Evolutionary conservation across 2,113 vertebrate genomes (phyloP), one percentile per base, ranked within the genome.

Genomic region (Thinocorus orbignyianus): DNA sequence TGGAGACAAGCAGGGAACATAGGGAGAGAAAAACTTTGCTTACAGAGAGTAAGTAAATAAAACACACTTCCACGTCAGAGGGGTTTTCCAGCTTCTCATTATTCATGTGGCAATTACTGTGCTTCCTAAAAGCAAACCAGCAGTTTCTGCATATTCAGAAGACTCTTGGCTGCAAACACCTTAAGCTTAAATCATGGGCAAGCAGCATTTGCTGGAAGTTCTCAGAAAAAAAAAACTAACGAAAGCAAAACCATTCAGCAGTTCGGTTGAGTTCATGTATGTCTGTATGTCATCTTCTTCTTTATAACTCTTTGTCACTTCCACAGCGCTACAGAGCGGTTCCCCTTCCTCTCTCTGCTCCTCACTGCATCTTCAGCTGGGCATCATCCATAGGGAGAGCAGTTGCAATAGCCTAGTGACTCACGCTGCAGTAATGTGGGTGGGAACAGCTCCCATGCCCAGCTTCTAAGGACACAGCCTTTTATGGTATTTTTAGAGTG

Each of bases 401-500:
- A 48, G 72, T 81, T 86, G 68, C 76, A 78, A 88, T 7, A 76
- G 92, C 69, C 83, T 2, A 80, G 79, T 97, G 97, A 97, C 81
- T 97, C 97, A 97, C 17, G 77, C 94, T 35, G 85, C 76, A 97
- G 70, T 23, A 95, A 97, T 97, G 96, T 95, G 96, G 93, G 95
- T 94, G 97, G 97, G 96, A 95, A 65, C 86, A 76, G 92, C 88
- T 96, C 84, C 93, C 73, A 89, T 96, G 95, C 93, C 94, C 94
- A 77, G 89, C 64, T 93, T 71, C 54, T 85, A 82, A 92, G 95
- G 95, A 96, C 88, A 64, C 54, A 82, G 95, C 97, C 97, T 97
- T 97, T 97, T 97, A 97, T 97, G 97, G 97, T 95, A 74, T 95
- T 97, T 97, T 95, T 65, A 93, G 87, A 72, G 69, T 83, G 84